A percentile compares a stretch with the other conserved stretches of the same genome.
These are phyloP conservation scores for Uropetala carovei DNA, from an alignment of 2,888 invertebrate species.

Conservation along the genomic window DNA sequence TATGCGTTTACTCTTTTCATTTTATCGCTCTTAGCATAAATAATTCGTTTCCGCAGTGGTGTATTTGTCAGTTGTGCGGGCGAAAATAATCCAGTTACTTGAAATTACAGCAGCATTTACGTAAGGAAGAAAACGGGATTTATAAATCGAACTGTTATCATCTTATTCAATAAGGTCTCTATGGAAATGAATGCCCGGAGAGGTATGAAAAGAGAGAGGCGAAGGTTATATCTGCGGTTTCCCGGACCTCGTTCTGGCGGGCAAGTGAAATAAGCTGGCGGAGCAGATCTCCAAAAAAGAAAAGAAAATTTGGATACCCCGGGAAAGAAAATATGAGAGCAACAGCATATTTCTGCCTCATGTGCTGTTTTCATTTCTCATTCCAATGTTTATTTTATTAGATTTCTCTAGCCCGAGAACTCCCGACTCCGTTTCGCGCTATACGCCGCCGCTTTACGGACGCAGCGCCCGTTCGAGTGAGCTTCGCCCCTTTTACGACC, in stretches of 20 bases:
- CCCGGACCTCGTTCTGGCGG: neutral
- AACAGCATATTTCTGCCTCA: neutral
- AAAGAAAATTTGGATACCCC: neutral
- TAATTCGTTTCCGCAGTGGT: too few species aligned
- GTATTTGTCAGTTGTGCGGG: too few species aligned
- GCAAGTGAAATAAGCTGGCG: neutral
- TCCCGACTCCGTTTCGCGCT: neutral
- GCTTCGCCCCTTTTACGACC: neutral
- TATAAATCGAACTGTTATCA: neutral
- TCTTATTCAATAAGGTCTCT: neutral
- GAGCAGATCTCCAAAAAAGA: neutral
- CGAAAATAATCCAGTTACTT: neutral
- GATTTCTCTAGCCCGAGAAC: neutral
- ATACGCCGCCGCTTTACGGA: neutral
- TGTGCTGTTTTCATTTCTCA: conserved; percentile 3
- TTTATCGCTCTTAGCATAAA: too few species aligned
- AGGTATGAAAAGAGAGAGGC: neutral
- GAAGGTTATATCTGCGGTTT: neutral
- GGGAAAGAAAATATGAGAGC: neutral
- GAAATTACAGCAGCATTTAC: neutral
- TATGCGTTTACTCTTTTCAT: too few species aligned
- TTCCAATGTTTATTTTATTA: conserved; percentile 17
- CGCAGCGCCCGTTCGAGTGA: too few species aligned
- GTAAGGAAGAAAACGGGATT: neutral
- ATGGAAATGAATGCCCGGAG: neutral